Conservation (phyloP, 2,113 vertebrate genomes). For the Syrmaticus mikado region DNA sequence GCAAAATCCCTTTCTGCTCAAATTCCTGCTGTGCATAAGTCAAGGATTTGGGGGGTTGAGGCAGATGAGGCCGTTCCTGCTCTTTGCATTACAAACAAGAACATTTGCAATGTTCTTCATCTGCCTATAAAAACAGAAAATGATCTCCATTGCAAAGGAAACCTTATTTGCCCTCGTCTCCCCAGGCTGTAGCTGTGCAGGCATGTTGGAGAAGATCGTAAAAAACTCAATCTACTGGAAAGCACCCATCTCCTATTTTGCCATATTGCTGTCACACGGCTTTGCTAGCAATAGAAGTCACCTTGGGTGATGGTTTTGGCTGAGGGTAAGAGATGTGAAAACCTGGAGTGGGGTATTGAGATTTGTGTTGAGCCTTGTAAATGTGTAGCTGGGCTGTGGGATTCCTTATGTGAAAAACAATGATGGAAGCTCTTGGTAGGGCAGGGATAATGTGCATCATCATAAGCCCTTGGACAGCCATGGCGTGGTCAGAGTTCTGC, state of each 20-base stretch:
- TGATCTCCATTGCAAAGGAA: fast-evolving
- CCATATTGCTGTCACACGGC: fast-evolving
- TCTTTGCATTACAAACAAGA: not conserved
- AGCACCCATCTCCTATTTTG: not conserved
- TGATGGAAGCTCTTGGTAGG: not conserved
- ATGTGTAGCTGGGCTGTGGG: not conserved
- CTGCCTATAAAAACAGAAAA: not conserved
- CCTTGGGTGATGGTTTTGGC: slow-evolving; percentile 35
- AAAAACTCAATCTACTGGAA: not conserved
- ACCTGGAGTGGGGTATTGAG: not conserved
- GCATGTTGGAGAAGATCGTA: not conserved
- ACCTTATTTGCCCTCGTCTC: not conserved
- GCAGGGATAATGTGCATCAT: not conserved
- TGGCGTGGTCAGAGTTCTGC: not conserved
- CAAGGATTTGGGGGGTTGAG: not conserved
- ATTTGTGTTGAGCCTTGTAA: not conserved
- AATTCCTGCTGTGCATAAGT: not conserved
- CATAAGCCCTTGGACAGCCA: not conserved
- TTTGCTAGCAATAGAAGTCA: not conserved
- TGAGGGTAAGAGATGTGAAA: not conserved
- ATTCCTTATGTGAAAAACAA: not conserved
- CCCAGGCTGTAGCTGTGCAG: not conserved
- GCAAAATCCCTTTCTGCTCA: not conserved
- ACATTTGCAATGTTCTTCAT: not conserved
- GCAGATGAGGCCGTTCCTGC: not conserved